These are phyloP conservation scores for Conomelus anceps DNA, from an alignment of 2,888 invertebrate genomes.

Conservation along the genomic window DNA sequence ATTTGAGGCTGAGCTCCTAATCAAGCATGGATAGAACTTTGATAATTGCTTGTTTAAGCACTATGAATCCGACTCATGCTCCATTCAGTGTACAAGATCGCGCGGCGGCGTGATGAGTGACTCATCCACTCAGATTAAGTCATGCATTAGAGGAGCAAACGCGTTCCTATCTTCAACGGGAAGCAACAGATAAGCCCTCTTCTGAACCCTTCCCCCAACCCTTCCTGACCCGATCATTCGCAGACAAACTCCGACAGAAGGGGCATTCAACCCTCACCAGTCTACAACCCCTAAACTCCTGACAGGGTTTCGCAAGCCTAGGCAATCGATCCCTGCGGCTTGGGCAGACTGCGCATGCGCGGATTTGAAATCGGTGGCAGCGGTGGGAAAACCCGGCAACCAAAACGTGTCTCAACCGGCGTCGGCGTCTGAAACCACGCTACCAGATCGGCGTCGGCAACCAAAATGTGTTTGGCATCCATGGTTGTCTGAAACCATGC, in stretches of 20 bases:
- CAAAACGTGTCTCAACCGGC: neutral
- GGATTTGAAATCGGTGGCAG: neutral
- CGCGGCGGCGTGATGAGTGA: neutral
- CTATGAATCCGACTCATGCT: neutral
- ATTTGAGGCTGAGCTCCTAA: neutral
- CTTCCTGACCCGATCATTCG: neutral
- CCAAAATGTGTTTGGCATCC: no score
- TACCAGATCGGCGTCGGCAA: neutral
- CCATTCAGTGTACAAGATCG: neutral
- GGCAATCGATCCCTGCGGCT: neutral
- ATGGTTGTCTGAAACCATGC: neutral
- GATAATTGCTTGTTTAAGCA: neutral
- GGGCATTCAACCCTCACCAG: neutral
- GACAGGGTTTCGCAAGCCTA: no score
- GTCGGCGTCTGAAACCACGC: no score
- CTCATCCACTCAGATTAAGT: neutral
- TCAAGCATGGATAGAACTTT: neutral
- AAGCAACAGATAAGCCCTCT: neutral
- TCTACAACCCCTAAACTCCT: neutral
- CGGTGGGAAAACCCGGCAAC: neutral
- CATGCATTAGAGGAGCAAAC: neutral
- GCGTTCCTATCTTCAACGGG: neutral
- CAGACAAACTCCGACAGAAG: neutral
- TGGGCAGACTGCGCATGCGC: neutral
- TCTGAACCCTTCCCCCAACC: neutral